Conservation (phyloP, 92 coral and sea anemone genomes). For the Epizoanthus illoricatus region DNA sequence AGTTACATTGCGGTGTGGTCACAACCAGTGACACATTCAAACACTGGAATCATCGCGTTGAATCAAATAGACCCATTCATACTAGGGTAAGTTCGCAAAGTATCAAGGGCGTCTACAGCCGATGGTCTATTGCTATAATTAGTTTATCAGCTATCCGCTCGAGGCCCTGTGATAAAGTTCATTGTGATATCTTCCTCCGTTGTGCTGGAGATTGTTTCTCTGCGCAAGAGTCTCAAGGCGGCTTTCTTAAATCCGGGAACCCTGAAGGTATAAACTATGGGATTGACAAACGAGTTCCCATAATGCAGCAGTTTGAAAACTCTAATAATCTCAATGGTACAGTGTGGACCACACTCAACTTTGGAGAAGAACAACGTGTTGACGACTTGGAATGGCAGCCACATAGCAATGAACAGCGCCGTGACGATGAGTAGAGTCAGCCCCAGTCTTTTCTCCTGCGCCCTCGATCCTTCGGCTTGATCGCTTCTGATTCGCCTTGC, state of each 20-base stretch:
- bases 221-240: constrained; percentile 25
- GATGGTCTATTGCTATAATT: too few relatives aligned
- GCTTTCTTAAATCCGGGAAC: constrained; percentile 32
- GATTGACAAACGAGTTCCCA: constrained; percentile 52
- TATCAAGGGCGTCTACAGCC: too few relatives aligned
- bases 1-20: too few relatives aligned
- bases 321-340: constrained; percentile 13
- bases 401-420: constrained; percentile 15
- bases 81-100: too few relatives aligned
- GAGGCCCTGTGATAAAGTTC: constrained; percentile 23
- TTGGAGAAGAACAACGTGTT: constrained; percentile 12
- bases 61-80: too few relatives aligned
- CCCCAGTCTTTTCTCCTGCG: constrained; percentile 13
- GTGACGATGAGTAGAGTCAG: constrained; percentile 30
- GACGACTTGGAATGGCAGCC: constrained; percentile 24
- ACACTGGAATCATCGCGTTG: too few relatives aligned
- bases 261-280: constrained; percentile 50
- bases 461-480: constrained; percentile 3
- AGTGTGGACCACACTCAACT: constrained; percentile 20
- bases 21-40: too few relatives aligned
- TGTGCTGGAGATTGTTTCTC: constrained; percentile 11
- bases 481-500: constrained; percentile 3
- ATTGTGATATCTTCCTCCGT: constrained; percentile 34
- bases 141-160: not conserved
- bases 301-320: constrained; percentile 53